phyloP scores from a whole-genome alignment of 2,888 invertebrate species.

The Epinotia nisella region DNA sequence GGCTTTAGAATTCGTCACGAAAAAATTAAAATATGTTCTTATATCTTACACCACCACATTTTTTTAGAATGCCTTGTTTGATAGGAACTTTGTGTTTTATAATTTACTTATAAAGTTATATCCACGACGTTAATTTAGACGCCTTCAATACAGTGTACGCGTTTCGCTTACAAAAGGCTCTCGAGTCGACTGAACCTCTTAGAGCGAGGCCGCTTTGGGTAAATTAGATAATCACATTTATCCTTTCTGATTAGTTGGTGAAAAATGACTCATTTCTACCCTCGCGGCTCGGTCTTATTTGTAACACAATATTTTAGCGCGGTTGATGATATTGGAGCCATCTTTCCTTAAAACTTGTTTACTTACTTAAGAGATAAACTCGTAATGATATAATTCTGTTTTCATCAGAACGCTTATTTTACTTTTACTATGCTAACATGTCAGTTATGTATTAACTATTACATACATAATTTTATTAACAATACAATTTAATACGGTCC shows the following conservation, averaged over 20 bases:
- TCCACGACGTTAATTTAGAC: slow-evolving; percentile 1
- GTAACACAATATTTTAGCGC: slow-evolving; percentile 21
- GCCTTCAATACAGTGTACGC: not conserved
- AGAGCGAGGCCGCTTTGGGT: not conserved
- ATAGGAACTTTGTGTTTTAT: not conserved
- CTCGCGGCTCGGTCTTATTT: slow-evolving; percentile 6
- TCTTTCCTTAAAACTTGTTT: slow-evolving; percentile 28
- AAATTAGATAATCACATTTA: slow-evolving; percentile 38
- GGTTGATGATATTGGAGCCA: not conserved
- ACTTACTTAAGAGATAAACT: not conserved
- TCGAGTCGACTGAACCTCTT: slow-evolving; percentile 5
- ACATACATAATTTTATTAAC: too few relatives aligned
- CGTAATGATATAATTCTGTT: not conserved
- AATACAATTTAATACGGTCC: too few relatives aligned
- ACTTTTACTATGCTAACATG: too few relatives aligned
- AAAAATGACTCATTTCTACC: slow-evolving; percentile 31
- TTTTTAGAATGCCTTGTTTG: not conserved
- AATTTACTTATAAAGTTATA: slow-evolving; percentile 11
- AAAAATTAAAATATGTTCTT: not conserved
- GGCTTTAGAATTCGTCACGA: too few relatives aligned
- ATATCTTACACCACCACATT: not conserved
- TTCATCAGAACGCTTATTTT: too few relatives aligned
- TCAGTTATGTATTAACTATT: too few relatives aligned
- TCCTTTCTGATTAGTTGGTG: slow-evolving; percentile 38
- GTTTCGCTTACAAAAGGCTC: slow-evolving; percentile 9